Evolutionary conservation across 2,888 invertebrate species (phyloP).

Genomic region (Corythucha ciliata): DNA sequence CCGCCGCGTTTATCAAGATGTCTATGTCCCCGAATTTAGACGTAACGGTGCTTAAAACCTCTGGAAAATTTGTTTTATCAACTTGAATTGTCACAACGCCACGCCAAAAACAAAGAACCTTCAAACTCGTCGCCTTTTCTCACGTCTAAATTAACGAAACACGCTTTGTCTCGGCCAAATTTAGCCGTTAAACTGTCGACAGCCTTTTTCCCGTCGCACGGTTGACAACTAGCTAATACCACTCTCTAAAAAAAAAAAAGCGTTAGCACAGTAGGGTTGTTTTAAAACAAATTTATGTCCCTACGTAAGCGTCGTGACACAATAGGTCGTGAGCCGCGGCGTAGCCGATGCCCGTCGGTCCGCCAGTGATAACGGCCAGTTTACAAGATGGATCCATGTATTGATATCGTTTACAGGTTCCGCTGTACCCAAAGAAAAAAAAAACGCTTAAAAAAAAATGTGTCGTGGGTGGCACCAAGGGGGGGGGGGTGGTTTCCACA

Average conservation of each 20-base stretch:
- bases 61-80: slow-evolving; percentile 9
- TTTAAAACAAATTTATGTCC: background rate
- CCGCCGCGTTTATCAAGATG: slow-evolving; percentile 36
- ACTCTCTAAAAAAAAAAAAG: slow-evolving; percentile 24
- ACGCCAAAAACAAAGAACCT: slow-evolving; percentile 36
- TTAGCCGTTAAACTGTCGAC: slow-evolving; percentile 43
- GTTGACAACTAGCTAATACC: slow-evolving; percentile 19
- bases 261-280: background rate
- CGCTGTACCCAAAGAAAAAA: slow-evolving; percentile 14
- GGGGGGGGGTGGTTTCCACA: too few relatives aligned
- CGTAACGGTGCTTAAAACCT: slow-evolving; percentile 9
- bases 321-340: slow-evolving; percentile 36
- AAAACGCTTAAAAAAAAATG: too few relatives aligned
- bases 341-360: slow-evolving; percentile 35
- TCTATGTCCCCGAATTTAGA: slow-evolving; percentile 34
- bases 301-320: slow-evolving; percentile 34
- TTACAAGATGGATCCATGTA: slow-evolving; percentile 38
- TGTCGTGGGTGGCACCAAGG: too few relatives aligned
- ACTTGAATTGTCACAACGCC: background rate
- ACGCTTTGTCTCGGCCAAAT: slow-evolving; percentile 43
- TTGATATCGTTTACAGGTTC: slow-evolving; percentile 19
- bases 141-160: slow-evolving; percentile 48
- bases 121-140: slow-evolving; percentile 43
- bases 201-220: slow-evolving; percentile 42
- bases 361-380: slow-evolving; percentile 36